These are phyloP conservation scores for Pagetopsis macropterus DNA, from an alignment of 2,797 vertebrate genomes.

Conservation along the genomic window DNA sequence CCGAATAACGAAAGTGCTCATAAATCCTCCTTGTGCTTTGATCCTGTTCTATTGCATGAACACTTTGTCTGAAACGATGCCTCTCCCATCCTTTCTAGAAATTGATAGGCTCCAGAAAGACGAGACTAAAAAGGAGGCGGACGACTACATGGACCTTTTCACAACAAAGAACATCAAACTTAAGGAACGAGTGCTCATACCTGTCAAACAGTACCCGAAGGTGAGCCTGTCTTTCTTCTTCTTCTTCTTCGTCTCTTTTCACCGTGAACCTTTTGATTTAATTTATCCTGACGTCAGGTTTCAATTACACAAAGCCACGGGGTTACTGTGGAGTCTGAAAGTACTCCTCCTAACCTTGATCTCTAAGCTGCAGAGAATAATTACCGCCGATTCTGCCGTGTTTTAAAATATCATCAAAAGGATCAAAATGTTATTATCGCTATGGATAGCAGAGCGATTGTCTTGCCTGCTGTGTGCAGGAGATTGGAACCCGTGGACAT, in stretches of 20 bases:
- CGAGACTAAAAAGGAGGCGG: slow-evolving; percentile 92
- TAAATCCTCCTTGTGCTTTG: background rate
- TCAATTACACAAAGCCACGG: slow-evolving; percentile 67
- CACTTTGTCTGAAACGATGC: slow-evolving; percentile 37
- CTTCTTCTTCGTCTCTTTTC: no score
- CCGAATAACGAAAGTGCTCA: background rate
- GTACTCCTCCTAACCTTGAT: slow-evolving; percentile 63
- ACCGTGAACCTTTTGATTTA: slow-evolving; percentile 42
- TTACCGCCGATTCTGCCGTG: slow-evolving; percentile 47
- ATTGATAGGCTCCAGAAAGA: slow-evolving; percentile 97
- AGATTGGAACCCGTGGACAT: slow-evolving; percentile 11
- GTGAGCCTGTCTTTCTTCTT: slow-evolving; percentile 78
- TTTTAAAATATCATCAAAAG: slow-evolving; percentile 50
- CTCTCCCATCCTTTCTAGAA: slow-evolving; percentile 81
- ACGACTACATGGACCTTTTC: slow-evolving; percentile 96
- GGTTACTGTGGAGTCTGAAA: slow-evolving; percentile 61
- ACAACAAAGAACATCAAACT: slow-evolving; percentile 98
- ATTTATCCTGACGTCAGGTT: slow-evolving; percentile 62
- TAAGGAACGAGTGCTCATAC: slow-evolving; percentile 97
- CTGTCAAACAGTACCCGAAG: slow-evolving; percentile 97
- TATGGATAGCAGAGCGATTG: background rate
- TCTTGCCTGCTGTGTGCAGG: background rate
- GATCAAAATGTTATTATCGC: slow-evolving; percentile 51
- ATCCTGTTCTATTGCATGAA: slow-evolving; percentile 19
- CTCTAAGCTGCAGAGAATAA: slow-evolving; percentile 57